Evolutionary conservation across 2,113 vertebrate genomes (phyloP), one percentile per base, ranked within the genome.

Genomic region (Tamias sibiricus): DNA sequence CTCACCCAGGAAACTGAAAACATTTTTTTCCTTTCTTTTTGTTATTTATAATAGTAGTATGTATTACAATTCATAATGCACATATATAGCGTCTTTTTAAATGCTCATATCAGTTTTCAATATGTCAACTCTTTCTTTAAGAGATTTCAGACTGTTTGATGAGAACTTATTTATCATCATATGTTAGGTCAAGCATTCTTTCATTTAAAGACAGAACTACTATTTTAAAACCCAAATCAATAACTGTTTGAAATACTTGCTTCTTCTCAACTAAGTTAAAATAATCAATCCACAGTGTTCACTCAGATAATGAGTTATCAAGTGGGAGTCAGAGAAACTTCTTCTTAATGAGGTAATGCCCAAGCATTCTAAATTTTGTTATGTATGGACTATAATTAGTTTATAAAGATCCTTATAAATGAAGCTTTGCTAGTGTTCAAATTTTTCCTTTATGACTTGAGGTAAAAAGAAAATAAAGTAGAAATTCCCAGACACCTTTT

Each of bases 201-300:
- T 71, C 62, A 71, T 77, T 93, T 95, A 79, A 89, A 83, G 13
- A 77, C 16, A 91, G 47, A 95, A 75, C 9, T 74, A 5, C 32
- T 69, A 16, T 96, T 96, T 94, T 66, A 91, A 93, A 90, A 88
- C 91, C 35, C 40, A 91, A 59, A 91, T 94, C 24, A 87, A 47
- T 57, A 90, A 64, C 3, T 24, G 12, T 77, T 91, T 74, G 54
- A 91, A 97, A 87, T 86, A 89, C 9, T 79, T 83, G 28, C 8
- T 47, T 91, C n/a, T 74, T 88, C 37, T 86, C 62, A 91, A 90
- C 20, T 87, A 89, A 83, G 37, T 83, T 95, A 82, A 95, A 92
- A 90, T 97, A 24, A 4, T 83, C 30, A 72, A 90, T 74, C 32
- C 57, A 96, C 32, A 82, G 49, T 59, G 44, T 14, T 74, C 79